Evolutionary conservation across 2,113 vertebrate species (phyloP), one percentile per base, ranked within the genome.

Genomic region (Phodopus roborovskii): DNA sequence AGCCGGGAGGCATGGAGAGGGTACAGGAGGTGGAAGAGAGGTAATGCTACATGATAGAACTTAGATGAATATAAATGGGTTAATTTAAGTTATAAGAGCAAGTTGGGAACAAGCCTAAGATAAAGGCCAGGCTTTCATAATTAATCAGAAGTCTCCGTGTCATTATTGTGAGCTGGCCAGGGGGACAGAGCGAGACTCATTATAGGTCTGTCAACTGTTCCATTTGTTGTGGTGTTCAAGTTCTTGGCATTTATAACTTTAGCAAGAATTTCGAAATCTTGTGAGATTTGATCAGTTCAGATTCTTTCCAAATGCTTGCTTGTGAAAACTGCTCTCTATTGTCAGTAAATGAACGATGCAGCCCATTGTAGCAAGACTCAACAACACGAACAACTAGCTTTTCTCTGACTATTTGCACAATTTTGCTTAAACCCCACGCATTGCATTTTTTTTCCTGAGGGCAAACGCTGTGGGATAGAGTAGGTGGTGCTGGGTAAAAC

Each of bases 401-500:
- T 42, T 84, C 90, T 90, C 45, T 81, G 92, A 97, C 89, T 84
- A 1, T 8, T 92, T 85, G 19, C 39, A 87, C 92, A 87, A 50
- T 53, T 17, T 53, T 53, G 56, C 48, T 56, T 28, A 58, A 8
- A 30, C 24, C 8, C 5, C 48, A 24, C 70, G 2, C 30, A 36
- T 74, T 26, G 24, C 45, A 12, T 10, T 28, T 83, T 74, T 75
- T 45, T 77, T 28, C 11, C 50, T 84, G 22, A 84, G 62, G 22
- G 0, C 33, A 4, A 33, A 73, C 36, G 11, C 53, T 64, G 66
- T 60, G 36, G 22, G 22, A 48, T n/a, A 64, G 45, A 13, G 13
- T 42, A 64, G 53, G 16, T 24, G n/a, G 7, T 9, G 11, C 45
- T 48, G 53, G 8, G n/a, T 60, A 45, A 79, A 90, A n/a, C 42